These are phyloP conservation scores for Metallyticus violacea DNA, from an alignment of 2,888 invertebrate genomes.

Conservation along the genomic window DNA sequence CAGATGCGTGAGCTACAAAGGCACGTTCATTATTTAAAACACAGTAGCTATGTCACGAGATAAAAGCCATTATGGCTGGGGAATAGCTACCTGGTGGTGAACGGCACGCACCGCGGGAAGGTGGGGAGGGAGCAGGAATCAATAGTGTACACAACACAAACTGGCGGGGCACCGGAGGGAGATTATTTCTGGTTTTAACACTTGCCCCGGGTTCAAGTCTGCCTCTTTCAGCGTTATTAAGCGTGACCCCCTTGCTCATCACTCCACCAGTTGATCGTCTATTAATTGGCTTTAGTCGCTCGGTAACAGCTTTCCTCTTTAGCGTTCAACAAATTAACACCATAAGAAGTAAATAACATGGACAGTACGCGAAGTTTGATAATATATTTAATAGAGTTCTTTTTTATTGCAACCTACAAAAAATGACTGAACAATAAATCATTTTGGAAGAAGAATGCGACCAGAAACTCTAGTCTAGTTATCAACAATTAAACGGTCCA, in stretches of 20 bases:
- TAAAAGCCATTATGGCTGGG: neutral
- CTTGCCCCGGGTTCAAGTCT: neutral
- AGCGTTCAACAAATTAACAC: neutral
- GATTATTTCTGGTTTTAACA: neutral
- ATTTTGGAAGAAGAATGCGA: too few relatives aligned
- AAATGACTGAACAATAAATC: too few relatives aligned
- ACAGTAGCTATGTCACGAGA: neutral
- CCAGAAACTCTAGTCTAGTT: too few relatives aligned
- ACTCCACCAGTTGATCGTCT: neutral
- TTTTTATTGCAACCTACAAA: too few relatives aligned
- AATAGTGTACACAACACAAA: neutral
- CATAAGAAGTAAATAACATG: neutral
- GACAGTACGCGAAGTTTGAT: too few relatives aligned
- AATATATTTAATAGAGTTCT: too few relatives aligned
- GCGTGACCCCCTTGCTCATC: neutral
- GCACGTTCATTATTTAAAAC: neutral
- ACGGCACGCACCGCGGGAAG: neutral
- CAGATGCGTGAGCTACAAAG: neutral
- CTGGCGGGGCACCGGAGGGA: neutral
- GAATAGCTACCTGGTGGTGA: neutral
- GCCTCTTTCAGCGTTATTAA: neutral
- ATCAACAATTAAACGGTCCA: too few relatives aligned
- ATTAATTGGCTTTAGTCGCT: neutral
- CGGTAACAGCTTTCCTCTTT: neutral
- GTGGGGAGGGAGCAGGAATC: neutral